Percentiles rank a stretch among this genome's conserved stretches.
These are phyloP conservation scores for Halichondria panicea DNA, from an alignment of 37 sponge, comb jelly and placozoan genomes.

Conservation along the genomic window DNA sequence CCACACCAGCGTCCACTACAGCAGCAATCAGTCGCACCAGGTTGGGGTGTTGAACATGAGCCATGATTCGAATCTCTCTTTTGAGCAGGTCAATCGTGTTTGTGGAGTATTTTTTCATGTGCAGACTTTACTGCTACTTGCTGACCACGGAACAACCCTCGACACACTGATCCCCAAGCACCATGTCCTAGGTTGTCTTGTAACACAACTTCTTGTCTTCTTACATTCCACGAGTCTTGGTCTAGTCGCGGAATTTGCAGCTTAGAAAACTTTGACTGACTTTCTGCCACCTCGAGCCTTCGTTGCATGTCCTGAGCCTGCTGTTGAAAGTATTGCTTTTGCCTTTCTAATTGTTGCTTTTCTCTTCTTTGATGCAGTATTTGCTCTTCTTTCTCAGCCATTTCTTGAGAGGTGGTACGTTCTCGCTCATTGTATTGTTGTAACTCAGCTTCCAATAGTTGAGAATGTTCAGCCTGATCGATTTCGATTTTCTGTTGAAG, in stretches of 20 bases:
- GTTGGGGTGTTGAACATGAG: constrained; percentile 70
- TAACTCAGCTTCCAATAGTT: too few species aligned
- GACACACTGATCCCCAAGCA: constrained; percentile 25
- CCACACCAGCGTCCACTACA: constrained; percentile 34
- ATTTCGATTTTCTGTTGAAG: too few species aligned
- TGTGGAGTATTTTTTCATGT: constrained; percentile 6
- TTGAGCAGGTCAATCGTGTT: not conserved
- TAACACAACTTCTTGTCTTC: not conserved
- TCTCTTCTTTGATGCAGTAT: too few species aligned
- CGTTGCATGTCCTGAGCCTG: too few species aligned
- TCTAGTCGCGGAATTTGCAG: not conserved
- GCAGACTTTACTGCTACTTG: constrained; percentile 12
- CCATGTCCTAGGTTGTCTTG: constrained; percentile 12
- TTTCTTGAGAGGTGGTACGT: too few species aligned
- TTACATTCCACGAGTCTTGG: not conserved
- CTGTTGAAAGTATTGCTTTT: too few species aligned
- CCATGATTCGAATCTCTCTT: constrained; percentile 62
- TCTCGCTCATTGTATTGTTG: too few species aligned
- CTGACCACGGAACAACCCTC: not conserved
- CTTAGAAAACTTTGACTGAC: too few species aligned
- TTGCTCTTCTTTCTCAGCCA: too few species aligned
- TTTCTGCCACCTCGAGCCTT: too few species aligned
- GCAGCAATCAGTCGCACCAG: constrained; percentile 24
- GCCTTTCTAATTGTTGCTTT: too few species aligned
- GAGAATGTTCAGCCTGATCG: too few species aligned